A percentile compares a stretch with the other conserved stretches of the same genome.
Conservation (phyloP, 2,888 invertebrate species). For the Ochropleura leucogaster region DNA sequence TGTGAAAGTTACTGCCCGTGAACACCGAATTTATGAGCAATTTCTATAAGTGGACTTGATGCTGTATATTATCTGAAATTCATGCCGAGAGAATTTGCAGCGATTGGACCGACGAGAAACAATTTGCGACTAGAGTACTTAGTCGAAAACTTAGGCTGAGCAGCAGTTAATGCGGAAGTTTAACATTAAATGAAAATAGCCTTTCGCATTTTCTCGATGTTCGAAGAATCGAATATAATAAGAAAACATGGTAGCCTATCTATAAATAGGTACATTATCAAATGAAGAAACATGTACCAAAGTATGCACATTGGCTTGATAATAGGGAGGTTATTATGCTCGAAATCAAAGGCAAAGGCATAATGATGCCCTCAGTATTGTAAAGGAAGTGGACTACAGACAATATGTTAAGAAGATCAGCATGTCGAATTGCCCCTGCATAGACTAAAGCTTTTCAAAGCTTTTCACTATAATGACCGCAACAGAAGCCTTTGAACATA, state of each 20-base stretch:
- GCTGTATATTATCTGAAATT: conserved; percentile 44
- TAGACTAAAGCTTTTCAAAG: background rate
- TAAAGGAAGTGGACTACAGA: background rate
- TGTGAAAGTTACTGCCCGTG: conserved; percentile 62
- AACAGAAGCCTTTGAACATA: conserved; percentile 3
- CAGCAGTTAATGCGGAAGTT: conserved; percentile 2
- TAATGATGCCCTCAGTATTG: background rate
- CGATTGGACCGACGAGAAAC: conserved; percentile 10
- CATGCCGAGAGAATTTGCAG: conserved; percentile 20
- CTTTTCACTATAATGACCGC: background rate
- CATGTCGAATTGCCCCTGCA: background rate
- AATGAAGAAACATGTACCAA: background rate
- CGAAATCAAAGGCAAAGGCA: background rate
- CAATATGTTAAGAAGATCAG: background rate
- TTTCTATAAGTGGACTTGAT: conserved; percentile 49
- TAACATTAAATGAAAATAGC: background rate
- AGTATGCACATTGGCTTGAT: background rate
- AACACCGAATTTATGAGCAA: conserved; percentile 55
- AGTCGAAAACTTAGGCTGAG: conserved; percentile 1
- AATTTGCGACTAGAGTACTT: conserved; percentile 13
- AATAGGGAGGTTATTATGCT: background rate
- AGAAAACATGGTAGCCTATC: too few relatives aligned
- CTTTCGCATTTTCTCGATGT: background rate
- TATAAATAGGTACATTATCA: background rate
- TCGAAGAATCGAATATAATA: background rate